Evolutionary conservation across 2,113 vertebrate genomes (phyloP).

Genomic region (Polypterus bichir): DNA sequence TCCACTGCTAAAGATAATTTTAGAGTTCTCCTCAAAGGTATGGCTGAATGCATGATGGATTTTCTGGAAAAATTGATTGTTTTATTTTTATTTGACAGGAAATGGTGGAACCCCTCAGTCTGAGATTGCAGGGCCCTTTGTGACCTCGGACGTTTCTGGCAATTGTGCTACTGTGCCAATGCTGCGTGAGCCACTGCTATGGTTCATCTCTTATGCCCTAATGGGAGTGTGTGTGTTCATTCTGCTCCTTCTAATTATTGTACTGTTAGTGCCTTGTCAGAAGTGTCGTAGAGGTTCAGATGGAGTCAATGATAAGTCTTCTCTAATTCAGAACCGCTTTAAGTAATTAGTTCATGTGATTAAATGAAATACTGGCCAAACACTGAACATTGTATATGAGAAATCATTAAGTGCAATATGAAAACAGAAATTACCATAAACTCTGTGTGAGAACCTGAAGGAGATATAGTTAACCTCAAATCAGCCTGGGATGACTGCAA

Average conservation of each 20-base stretch:
- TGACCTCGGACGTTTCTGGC: conserved; percentile 56
- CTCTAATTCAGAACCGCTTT: conserved; percentile 82
- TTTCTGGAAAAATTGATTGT: neutral
- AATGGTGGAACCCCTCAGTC: conserved; percentile 51
- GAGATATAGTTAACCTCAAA: no score
- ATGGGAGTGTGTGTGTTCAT: conserved; percentile 72
- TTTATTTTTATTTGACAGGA: conserved; percentile 39
- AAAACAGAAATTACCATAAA: no score
- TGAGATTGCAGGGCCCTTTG: conserved; percentile 82
- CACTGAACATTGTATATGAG: no score
- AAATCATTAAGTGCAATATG: no score
- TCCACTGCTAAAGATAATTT: neutral
- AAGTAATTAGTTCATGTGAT: conserved; percentile 49
- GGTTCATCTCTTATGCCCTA: conserved; percentile 78
- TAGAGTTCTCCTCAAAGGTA: neutral
- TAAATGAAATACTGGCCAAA: no score
- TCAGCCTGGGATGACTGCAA: no score
- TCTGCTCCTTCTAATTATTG: conserved; percentile 59
- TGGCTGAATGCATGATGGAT: neutral
- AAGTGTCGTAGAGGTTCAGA: conserved; percentile 33
- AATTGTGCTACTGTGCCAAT: conserved; percentile 51
- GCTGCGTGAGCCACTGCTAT: conserved; percentile 62
- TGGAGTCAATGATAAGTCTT: conserved; percentile 80
- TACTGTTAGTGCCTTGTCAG: conserved; percentile 61
- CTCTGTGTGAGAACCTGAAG: no score